Evolutionary conservation across 2,888 invertebrate genomes (phyloP).

Genomic region (Tetranychus truncatus): DNA sequence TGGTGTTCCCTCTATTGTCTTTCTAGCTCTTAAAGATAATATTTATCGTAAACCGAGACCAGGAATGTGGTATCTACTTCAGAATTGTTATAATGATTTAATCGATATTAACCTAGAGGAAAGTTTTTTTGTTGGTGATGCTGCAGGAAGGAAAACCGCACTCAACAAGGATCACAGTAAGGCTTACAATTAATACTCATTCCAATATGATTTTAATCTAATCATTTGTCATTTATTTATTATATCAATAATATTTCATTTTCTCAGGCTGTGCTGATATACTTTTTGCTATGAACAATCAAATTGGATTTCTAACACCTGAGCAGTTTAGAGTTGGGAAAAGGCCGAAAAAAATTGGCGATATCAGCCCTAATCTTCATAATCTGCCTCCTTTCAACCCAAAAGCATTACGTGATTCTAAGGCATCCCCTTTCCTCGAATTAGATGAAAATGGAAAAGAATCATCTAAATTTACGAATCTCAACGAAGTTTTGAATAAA

Average conservation of each 20-base stretch:
- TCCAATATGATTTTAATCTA: not conserved
- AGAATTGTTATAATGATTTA: constrained; percentile 10
- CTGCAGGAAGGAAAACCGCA: constrained; percentile 19
- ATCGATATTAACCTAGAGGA: constrained; percentile 10
- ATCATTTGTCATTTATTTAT: not conserved
- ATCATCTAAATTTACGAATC: not conserved
- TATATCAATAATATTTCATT: not conserved
- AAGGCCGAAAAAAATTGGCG: not conserved
- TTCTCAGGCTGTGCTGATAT: constrained; percentile 16
- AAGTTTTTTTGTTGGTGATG: constrained; percentile 23
- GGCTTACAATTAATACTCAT: not conserved
- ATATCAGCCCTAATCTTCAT: not conserved
- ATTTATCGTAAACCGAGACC: constrained; percentile 20
- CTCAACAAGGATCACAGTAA: constrained; percentile 20
- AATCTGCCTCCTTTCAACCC: not conserved
- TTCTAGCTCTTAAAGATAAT: constrained; percentile 17
- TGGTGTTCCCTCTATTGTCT: constrained; percentile 18
- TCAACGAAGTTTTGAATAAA: constrained; percentile 12
- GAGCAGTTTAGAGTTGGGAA: constrained; percentile 19
- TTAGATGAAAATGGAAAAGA: constrained; percentile 6
- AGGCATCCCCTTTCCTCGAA: not conserved
- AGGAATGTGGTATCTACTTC: constrained; percentile 18
- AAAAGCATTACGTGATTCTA: not conserved
- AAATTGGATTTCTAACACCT: constrained; percentile 18
- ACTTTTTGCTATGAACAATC: constrained; percentile 19